phyloP scores from a whole-genome alignment of 2,113 vertebrate genomes.

The Atractosteus spatula region DNA sequence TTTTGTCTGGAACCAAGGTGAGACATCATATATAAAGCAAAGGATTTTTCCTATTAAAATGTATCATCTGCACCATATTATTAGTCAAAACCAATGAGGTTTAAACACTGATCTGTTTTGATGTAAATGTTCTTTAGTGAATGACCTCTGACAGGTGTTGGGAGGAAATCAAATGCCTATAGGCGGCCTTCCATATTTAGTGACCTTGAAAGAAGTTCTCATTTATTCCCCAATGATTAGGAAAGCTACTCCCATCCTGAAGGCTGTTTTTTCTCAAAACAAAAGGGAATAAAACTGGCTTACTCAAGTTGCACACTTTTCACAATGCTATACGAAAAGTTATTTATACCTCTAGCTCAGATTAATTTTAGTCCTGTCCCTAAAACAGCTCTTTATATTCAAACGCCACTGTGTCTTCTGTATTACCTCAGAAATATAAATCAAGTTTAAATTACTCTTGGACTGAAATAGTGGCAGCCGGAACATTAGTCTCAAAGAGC shows the following conservation, averaged over 20 bases:
- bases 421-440: conserved; percentile 4
- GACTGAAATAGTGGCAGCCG: not conserved
- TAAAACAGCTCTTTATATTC: not conserved
- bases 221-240: not conserved
- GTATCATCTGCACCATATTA: conserved; percentile 1
- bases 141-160: conserved; percentile 16
- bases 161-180: conserved; percentile 18
- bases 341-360: not conserved
- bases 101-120: conserved; percentile 18
- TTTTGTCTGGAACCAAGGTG: not conserved
- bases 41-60: not conserved
- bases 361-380: conserved; percentile 1
- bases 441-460: conserved; percentile 8
- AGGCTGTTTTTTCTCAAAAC: conserved; percentile 7
- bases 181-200: not conserved
- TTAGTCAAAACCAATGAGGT: conserved; percentile 7
- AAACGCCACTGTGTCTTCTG: not conserved
- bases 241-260: conserved; percentile 11
- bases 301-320: not conserved
- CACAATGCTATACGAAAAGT: not conserved
- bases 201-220: conserved; percentile 7
- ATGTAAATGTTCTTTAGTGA: conserved; percentile 4
- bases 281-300: not conserved
- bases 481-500: not conserved
- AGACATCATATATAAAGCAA: conserved; percentile 7